Evolutionary conservation across 1,140 invertebrate species (phyloP).

Genomic region (Pararge aegeria): DNA sequence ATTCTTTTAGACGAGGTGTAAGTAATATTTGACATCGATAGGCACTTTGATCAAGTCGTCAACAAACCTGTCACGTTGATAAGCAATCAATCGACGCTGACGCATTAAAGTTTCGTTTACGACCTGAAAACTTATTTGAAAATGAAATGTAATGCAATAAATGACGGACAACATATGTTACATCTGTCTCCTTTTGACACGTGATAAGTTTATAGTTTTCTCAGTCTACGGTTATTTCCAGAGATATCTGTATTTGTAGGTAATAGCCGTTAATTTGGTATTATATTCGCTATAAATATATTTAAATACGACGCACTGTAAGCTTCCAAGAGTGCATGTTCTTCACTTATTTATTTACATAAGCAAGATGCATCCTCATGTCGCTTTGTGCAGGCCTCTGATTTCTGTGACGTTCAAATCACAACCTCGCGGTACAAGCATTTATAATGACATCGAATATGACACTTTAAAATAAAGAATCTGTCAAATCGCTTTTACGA

Average conservation of each 20-base stretch:
- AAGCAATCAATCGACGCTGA: too few relatives aligned
- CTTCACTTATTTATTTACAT: slow-evolving; percentile 65
- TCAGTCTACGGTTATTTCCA: slow-evolving; percentile 29
- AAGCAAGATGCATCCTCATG: slow-evolving; percentile 59
- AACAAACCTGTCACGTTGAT: too few relatives aligned
- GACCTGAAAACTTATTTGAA: too few relatives aligned
- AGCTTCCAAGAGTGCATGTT: slow-evolving; percentile 43
- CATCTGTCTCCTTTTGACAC: too few relatives aligned
- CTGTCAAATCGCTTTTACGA: too few relatives aligned
- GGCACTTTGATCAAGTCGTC: too few relatives aligned
- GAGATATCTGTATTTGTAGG: slow-evolving; percentile 36
- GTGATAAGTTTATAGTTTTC: neutral
- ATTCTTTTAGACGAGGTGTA: too few relatives aligned
- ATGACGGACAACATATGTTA: too few relatives aligned
- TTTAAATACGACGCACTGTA: slow-evolving; percentile 6
- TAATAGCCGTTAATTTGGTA: slow-evolving; percentile 36
- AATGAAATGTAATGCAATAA: too few relatives aligned
- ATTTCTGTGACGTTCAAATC: neutral
- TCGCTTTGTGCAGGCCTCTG: neutral
- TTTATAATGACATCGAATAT: neutral
- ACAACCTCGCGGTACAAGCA: neutral
- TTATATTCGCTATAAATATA: slow-evolving; percentile 26
- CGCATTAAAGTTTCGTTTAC: too few relatives aligned
- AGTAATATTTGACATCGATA: too few relatives aligned
- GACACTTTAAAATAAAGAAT: neutral